These are phyloP conservation scores for Aepyceros melampus DNA, from an alignment of 2,113 vertebrate species.

Conservation along the genomic window DNA sequence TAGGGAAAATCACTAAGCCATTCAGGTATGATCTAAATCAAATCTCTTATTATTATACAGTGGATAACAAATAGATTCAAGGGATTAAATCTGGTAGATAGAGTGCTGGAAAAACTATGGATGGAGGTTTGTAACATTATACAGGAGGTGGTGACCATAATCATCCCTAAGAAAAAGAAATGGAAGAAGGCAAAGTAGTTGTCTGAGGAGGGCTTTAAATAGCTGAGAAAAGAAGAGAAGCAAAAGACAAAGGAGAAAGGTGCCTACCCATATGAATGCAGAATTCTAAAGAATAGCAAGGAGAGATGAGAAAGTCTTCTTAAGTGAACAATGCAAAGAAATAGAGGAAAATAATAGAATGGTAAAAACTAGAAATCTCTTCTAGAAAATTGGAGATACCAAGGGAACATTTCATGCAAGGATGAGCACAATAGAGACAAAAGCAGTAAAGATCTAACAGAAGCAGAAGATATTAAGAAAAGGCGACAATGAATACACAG, in stretches of 20 bases:
- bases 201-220: neutral
- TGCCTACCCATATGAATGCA: neutral
- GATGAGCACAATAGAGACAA: neutral
- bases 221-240: neutral
- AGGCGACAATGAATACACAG: neutral
- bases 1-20: neutral
- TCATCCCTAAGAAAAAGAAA: neutral
- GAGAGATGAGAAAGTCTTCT: neutral
- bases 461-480: neutral
- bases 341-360: neutral
- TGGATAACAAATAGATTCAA: neutral
- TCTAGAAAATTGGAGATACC: neutral
- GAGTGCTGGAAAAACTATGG: neutral
- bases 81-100: neutral
- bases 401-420: neutral
- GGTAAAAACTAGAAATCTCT: neutral
- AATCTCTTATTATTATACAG: neutral
- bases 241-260: neutral
- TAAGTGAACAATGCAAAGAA: neutral
- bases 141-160: neutral
- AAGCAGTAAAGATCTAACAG: neutral
- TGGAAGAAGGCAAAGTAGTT: neutral
- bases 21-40: neutral
- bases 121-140: neutral
- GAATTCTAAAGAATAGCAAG: neutral